These are phyloP conservation scores for Platysternon megacephalum DNA, from an alignment of 2,113 vertebrate species.

Conservation along the genomic window DNA sequence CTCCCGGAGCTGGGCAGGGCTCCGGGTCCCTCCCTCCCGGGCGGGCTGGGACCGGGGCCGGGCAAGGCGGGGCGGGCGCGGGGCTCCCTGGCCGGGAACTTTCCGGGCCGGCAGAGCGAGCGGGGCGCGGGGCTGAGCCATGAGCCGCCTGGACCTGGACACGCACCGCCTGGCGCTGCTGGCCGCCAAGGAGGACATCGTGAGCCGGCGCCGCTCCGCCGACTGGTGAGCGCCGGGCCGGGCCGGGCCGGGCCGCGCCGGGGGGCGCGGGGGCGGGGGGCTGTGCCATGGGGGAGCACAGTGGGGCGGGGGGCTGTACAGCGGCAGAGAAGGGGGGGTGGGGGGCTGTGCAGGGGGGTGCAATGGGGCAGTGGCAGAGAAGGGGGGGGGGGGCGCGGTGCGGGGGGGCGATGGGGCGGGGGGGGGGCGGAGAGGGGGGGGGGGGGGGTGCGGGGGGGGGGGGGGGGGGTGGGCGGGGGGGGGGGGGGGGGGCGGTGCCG, in stretches of 20 bases:
- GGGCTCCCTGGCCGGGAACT: not conserved
- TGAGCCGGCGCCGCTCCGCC: conserved; percentile 82
- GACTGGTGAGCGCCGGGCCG: conserved; percentile 79
- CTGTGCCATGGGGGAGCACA: no score
- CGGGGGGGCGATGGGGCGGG: no score
- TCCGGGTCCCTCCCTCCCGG: not conserved
- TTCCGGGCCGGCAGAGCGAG: not conserved
- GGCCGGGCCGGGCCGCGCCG: not conserved
- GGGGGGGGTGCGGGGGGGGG: no score
- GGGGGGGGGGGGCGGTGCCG: fast-evolving
- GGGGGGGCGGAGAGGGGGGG: no score
- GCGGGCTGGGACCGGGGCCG: not conserved
- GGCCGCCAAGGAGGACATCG: conserved; percentile 86
- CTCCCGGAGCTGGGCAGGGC: not conserved
- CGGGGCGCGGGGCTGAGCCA: conserved; percentile 43
- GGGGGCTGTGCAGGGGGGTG: no score
- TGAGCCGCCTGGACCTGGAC: conserved; percentile 81
- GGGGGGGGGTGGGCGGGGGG: no score
- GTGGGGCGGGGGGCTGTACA: no score
- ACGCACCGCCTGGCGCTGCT: conserved; percentile 86
- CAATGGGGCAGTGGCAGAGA: no score
- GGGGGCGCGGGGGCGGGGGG: no score
- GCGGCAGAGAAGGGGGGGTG: no score
- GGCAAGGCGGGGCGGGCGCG: not conserved
- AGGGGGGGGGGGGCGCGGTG: no score